These are phyloP conservation scores for Eupithecia centaureata DNA, from an alignment of 2,888 invertebrate genomes.

Conservation along the genomic window DNA sequence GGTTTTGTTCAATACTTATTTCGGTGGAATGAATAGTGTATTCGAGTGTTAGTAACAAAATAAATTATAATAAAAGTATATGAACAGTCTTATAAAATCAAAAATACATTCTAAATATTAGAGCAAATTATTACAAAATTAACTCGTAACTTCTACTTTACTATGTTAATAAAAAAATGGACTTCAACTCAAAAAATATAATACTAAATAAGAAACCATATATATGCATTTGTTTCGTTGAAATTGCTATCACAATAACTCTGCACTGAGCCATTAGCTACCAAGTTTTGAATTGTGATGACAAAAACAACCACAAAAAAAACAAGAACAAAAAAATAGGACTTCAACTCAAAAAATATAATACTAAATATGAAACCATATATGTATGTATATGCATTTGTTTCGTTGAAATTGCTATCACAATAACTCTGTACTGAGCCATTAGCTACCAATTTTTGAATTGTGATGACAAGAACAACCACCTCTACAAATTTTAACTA, in stretches of 20 bases:
- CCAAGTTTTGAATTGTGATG: constrained; percentile 44
- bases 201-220: constrained; percentile 48
- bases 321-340: too few species aligned
- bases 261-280: constrained; percentile 30
- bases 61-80: constrained; percentile 59
- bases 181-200: constrained; percentile 57
- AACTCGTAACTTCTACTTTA: constrained; percentile 50
- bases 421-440: constrained; percentile 42
- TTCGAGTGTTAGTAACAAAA: constrained; percentile 70
- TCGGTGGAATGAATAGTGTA: constrained; percentile 79
- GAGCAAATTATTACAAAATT: constrained; percentile 66
- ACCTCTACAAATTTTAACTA: constrained; percentile 51
- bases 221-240: constrained; percentile 48
- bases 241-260: constrained; percentile 51
- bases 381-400: constrained; percentile 47
- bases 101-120: constrained; percentile 66
- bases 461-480: constrained; percentile 54
- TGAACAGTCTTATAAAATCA: constrained; percentile 77
- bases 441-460: constrained; percentile 25
- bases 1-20: constrained; percentile 68
- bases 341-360: constrained; percentile 58
- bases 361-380: constrained; percentile 49
- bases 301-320: constrained; percentile 53
- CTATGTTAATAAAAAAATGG: constrained; percentile 50
- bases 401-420: constrained; percentile 51